Evolutionary conservation across 2,113 vertebrate genomes (phyloP).

Genomic region (Panthera leo): DNA sequence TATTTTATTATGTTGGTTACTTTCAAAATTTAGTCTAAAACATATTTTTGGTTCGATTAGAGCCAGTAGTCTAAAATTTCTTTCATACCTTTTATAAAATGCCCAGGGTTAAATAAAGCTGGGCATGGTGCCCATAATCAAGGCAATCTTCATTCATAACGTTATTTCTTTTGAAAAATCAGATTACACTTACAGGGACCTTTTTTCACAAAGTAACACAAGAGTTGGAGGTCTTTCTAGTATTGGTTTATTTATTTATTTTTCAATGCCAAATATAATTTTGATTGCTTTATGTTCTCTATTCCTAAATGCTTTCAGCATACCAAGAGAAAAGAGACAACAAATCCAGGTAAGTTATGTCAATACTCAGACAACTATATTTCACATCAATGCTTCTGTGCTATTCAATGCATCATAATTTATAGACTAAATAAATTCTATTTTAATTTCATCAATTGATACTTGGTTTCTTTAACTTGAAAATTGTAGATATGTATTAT

Average conservation of each 20-base stretch:
- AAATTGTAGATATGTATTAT: background rate
- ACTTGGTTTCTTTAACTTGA: background rate
- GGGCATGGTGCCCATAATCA: background rate
- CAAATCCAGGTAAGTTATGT: background rate
- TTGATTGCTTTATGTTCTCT: background rate
- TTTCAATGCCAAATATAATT: background rate
- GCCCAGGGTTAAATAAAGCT: background rate
- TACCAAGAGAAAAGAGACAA: background rate
- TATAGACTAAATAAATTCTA: background rate
- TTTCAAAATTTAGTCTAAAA: constrained; percentile 7
- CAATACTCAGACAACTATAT: background rate
- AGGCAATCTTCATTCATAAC: background rate
- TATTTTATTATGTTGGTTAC: background rate
- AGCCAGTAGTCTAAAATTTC: background rate
- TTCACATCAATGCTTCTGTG: background rate
- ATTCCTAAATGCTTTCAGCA: background rate
- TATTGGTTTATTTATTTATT: constrained; percentile 55
- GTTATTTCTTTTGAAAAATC: background rate
- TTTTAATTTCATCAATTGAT: background rate
- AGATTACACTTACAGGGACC: background rate
- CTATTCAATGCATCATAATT: background rate
- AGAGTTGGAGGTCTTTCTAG: constrained; percentile 60
- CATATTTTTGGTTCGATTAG: background rate
- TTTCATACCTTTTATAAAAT: background rate
- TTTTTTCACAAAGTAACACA: background rate